These are phyloP conservation scores for Mactromeris polynyma DNA, from an alignment of 2,888 invertebrate species.

Conservation along the genomic window DNA sequence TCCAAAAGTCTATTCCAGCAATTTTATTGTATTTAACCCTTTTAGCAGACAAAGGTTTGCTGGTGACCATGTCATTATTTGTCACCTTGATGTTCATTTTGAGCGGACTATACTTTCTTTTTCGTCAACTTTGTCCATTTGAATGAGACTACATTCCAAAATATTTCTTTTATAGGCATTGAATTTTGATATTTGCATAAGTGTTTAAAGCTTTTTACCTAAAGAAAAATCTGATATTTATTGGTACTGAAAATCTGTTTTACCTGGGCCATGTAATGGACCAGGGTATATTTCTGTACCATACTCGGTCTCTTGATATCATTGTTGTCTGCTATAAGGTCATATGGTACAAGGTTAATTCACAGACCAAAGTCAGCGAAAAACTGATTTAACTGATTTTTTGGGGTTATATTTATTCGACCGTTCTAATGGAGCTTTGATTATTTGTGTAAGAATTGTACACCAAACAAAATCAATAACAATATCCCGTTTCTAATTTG, in stretches of 20 bases:
- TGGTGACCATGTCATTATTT: not conserved
- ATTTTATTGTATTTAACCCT: too few species aligned
- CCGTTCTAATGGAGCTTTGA: not conserved
- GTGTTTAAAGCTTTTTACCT: constrained; percentile 41
- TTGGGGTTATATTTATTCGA: not conserved
- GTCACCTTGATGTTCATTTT: not conserved
- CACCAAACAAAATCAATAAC: not conserved
- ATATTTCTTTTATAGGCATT: constrained; percentile 39
- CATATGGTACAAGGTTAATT: constrained; percentile 1
- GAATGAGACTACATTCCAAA: not conserved
- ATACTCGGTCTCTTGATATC: constrained; percentile 21
- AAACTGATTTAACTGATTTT: not conserved
- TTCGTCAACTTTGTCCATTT: not conserved
- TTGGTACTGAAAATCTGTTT: not conserved
- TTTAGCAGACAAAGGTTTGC: too few species aligned
- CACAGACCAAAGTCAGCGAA: not conserved
- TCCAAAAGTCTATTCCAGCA: too few species aligned
- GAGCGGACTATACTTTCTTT: not conserved
- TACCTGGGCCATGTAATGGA: constrained; percentile 14
- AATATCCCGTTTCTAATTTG: not conserved
- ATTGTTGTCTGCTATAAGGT: constrained; percentile 12
- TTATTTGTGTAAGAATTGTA: not conserved
- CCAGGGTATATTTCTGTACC: constrained; percentile 6
- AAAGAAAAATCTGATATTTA: constrained; percentile 25
- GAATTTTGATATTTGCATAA: constrained; percentile 33